Evolutionary conservation across 2,797 vertebrate species (phyloP), one percentile per base, ranked within the genome.

Genomic region (Danio kyathit): DNA sequence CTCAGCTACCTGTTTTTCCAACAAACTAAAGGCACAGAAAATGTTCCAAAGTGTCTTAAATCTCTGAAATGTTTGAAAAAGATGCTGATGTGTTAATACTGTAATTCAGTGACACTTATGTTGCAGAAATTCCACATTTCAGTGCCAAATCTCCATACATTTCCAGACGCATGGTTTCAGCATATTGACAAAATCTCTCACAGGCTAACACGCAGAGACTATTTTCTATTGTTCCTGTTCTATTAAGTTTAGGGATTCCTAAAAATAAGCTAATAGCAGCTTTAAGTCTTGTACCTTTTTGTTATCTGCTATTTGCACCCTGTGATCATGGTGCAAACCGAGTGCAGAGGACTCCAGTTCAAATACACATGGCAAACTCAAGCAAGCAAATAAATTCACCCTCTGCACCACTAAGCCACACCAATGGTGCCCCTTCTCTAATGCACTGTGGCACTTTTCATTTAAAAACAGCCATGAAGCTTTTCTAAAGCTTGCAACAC

Each of bases 401-500:
- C 3, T 64, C 60, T 54, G 60, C 13, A 64, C 12, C n/a, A 12
- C 10, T 40, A 7, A 38, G 48, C 38, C 40, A 43, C n/a, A 11
- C 21, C 2, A 3, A 3, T 16, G 38, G 2, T 7, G 0, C 29
- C 17, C 16, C 17, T 12, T 54, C 46, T 61, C 12, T 70, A 79
- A 61, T 79, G 56, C 66, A 71, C 46, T 52, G 16, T 49, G 43
- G 29, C 44, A 60, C 56, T 43, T 43, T 71, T 63, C 17, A 43
- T 48, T 44, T 61, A 12, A 41, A 61, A 44, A 12, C 14, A 59
- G 10, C 54, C 44, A 43, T 43, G 14, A 49, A 79, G 38, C 6
- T 63, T 71, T 79, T 79, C 56, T n/a, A 71, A 43, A 17, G 17
- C 29, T 44, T 60, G 16, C 46, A 67, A 71, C 46, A 61, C 66